Evolutionary conservation across 2,113 vertebrate species (phyloP), one percentile per base, ranked within the genome.

Genomic region (Orcinus orca): DNA sequence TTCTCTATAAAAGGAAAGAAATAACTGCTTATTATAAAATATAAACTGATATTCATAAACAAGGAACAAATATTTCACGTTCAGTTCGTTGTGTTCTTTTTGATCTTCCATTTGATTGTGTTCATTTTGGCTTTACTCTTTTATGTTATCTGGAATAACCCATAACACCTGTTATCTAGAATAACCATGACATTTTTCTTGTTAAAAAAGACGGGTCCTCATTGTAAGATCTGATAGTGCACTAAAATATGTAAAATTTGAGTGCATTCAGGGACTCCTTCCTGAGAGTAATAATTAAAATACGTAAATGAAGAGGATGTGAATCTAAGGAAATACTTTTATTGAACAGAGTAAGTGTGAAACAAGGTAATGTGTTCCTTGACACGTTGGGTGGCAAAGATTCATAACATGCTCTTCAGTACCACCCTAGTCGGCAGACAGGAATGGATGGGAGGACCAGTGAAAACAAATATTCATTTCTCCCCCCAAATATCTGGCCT

Each of bases 261-360:
- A 84, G 36, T n/a, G 80, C 36, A 63, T 68, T 84, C 81, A 65
- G 90, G 50, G 38, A 80, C 25, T 63, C 76, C 84, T n/a, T 79
- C 13, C 58, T 71, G 58, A 95, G 50, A 88, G 55, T 88, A 58
- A 50, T 74, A 96, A 94, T 90, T 58, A 94, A 13, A 90, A 58
- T 36, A 87, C 90, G 50, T 33, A 90, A 58, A 36, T 29, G 41
- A 77, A 94, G 58, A 84, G 47, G 53, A 91, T 21, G n/a, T 25
- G 60, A 62, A 9, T 67, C 58, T 47, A 60, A 25, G 74, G 58
- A 76, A 88, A 47, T 53, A 80, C 53, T 86, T 92, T 44, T 31
- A 77, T 70, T 47, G 8, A 80, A 26, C 9, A 26, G 25, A 80
- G 1, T 15, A 65, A 58, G 65, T 36, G 11, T 55, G 82, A 68